Percentiles rank a stretch among this genome's conserved stretches.
Conservation (phyloP, 1,140 invertebrate genomes). For the Heliconius himera region DNA sequence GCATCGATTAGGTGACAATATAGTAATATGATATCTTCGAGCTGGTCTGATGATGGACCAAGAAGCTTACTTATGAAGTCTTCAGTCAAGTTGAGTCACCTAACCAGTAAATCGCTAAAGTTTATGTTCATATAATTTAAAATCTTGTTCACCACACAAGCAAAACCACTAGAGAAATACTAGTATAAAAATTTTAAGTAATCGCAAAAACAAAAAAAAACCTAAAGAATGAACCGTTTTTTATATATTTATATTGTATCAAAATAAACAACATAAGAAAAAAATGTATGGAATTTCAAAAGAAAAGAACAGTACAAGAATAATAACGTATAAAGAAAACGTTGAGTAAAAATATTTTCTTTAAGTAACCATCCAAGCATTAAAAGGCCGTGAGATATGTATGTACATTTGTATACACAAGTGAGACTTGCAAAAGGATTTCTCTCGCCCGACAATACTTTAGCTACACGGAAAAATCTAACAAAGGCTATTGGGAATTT, state of each 20-base stretch:
- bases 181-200: too few species aligned
- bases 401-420: neutral
- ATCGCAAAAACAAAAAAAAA: too few species aligned
- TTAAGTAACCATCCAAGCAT: neutral
- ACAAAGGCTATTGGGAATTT: slow-evolving; percentile 6
- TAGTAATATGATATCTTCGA: too few species aligned
- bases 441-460: neutral
- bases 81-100: too few species aligned
- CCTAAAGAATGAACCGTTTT: too few species aligned
- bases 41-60: too few species aligned
- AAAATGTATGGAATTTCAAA: neutral
- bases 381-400: neutral
- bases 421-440: neutral
- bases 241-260: neutral
- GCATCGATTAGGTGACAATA: too few species aligned
- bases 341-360: neutral
- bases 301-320: neutral
- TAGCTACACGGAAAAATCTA: neutral
- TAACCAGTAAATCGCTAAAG: too few species aligned
- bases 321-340: slow-evolving; percentile 1
- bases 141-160: too few species aligned
- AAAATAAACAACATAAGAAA: neutral
- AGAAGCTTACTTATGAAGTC: too few species aligned
- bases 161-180: too few species aligned
- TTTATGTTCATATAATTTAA: too few species aligned